Evolutionary conservation across 2,113 vertebrate genomes (phyloP).

Genomic region (Lampris megalopsis): DNA sequence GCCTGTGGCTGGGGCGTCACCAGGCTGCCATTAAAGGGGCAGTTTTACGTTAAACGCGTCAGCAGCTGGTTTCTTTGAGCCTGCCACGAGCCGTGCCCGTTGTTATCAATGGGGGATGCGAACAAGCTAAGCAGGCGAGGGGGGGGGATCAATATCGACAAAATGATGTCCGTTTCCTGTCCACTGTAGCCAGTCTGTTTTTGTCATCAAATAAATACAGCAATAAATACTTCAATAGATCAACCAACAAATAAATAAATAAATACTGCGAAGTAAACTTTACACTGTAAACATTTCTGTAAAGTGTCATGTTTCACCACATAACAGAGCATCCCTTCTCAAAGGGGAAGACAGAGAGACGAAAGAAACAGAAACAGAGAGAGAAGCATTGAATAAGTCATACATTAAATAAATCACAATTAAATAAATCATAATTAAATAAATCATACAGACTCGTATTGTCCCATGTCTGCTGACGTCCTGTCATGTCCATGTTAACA

Average conservation of each 20-base stretch:
- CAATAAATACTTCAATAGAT: neutral
- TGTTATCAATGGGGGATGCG: neutral
- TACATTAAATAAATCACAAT: no score
- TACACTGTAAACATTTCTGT: slow-evolving; percentile 59
- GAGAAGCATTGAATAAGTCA: no score
- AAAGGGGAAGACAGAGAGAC: neutral
- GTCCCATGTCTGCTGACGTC: no score
- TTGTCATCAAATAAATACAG: neutral
- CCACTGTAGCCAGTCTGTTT: neutral
- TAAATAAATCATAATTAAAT: no score
- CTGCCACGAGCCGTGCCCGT: neutral
- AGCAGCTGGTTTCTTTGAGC: neutral
- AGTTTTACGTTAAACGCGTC: no score
- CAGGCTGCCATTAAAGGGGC: no score
- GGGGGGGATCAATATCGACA: neutral
- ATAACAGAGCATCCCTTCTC: no score
- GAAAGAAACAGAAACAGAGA: neutral
- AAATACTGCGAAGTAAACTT: slow-evolving; percentile 48
- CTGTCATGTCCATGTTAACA: neutral
- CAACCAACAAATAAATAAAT: slow-evolving; percentile 44
- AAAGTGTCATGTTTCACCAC: slow-evolving; percentile 5
- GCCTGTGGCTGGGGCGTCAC: no score
- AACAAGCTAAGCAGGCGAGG: neutral
- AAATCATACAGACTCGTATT: no score
- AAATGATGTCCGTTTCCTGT: no score